Percentiles rank a stretch among this genome's conserved stretches.
Conservation (phyloP, 2,797 vertebrate species). For the Ceyx erithaca region DNA sequence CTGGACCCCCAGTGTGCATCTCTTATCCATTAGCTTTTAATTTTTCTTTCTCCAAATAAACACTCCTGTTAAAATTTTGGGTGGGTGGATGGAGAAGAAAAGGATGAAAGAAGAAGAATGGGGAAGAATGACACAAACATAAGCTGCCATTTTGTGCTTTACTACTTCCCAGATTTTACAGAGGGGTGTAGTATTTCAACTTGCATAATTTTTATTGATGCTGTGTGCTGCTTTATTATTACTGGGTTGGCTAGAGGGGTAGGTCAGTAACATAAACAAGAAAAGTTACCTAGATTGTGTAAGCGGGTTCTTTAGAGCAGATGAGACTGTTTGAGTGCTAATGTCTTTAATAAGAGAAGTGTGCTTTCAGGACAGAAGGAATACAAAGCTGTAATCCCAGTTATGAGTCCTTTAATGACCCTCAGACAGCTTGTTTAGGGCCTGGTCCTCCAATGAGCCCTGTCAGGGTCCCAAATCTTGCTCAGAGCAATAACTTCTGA, state of each 20-base stretch:
- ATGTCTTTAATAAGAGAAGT: not conserved
- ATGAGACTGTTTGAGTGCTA: not conserved
- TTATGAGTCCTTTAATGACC: not conserved
- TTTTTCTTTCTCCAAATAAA: slow-evolving; percentile 44
- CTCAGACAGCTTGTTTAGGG: not conserved
- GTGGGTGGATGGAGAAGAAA: not conserved
- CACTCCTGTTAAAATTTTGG: not conserved
- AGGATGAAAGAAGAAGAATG: not conserved
- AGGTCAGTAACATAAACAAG: not conserved
- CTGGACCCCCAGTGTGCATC: not conserved
- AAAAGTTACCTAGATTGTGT: not conserved
- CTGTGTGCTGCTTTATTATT: not conserved
- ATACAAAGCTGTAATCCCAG: not conserved
- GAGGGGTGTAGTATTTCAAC: not conserved
- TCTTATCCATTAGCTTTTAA: slow-evolving; percentile 19
- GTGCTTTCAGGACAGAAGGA: not conserved
- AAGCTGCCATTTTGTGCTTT: slow-evolving; percentile 3
- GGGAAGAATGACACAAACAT: not conserved
- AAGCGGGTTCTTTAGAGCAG: not conserved
- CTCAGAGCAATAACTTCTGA: not conserved
- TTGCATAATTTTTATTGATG: not conserved
- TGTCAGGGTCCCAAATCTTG: not conserved
- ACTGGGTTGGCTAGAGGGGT: not conserved
- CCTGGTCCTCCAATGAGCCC: not conserved
- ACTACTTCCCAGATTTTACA: not conserved